Conservation (phyloP, 2,113 vertebrate species). For the Clarias macrocephalus region DNA sequence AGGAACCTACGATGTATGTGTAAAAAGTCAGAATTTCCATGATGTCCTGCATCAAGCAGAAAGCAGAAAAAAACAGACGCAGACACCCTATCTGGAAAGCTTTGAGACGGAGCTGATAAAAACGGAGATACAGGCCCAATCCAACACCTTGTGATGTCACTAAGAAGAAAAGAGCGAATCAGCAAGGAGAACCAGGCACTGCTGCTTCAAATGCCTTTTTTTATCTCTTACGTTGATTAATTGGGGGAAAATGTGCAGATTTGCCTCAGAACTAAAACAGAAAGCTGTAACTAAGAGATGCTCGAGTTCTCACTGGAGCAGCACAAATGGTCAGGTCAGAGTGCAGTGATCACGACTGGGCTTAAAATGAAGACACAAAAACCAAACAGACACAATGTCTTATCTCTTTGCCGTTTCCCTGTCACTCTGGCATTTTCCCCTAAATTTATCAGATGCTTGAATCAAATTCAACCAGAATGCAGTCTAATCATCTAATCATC, state of each 20-base stretch:
- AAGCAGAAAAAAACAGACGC: not conserved
- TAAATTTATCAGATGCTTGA: not conserved
- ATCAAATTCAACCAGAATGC: not conserved
- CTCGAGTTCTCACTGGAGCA: not conserved
- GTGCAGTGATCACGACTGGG: not conserved
- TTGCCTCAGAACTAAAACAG: slow-evolving; percentile 10
- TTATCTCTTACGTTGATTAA: not conserved
- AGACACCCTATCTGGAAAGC: not conserved
- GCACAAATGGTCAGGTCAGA: not conserved
- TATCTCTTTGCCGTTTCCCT: not conserved
- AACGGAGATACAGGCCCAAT: not conserved
- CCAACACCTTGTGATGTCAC: not conserved
- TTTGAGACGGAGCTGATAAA: not conserved
- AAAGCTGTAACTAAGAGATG: slow-evolving; percentile 22
- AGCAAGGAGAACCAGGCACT: not conserved
- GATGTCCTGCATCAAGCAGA: not conserved
- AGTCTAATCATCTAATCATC: not conserved
- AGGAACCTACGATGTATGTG: not conserved
- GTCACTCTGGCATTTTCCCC: not conserved
- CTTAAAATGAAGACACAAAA: not conserved
- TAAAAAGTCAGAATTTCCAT: not conserved
- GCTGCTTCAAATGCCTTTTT: not conserved
- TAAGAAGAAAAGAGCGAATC: not conserved
- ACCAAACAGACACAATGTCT: not conserved
- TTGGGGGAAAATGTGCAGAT: not conserved